Conservation (phyloP, 2,113 vertebrate genomes). For the Corythornis vintsioides region DNA sequence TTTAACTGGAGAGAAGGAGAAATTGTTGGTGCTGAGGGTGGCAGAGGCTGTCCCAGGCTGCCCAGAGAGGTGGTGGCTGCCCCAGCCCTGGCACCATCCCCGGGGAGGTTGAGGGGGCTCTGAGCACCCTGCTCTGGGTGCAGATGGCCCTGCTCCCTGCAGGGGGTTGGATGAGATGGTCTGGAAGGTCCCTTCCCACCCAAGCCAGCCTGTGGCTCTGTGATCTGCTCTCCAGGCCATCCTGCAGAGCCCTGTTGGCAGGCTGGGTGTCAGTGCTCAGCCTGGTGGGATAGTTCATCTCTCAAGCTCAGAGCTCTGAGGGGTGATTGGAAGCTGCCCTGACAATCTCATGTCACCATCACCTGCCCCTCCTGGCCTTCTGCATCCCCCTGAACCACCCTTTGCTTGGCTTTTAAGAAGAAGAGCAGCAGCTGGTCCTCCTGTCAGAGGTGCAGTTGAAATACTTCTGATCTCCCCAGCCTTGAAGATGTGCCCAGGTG, state of each 20-base stretch:
- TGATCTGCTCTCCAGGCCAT: not conserved
- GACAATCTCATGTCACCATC: not conserved
- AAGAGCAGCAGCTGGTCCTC: not conserved
- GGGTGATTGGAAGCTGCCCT: not conserved
- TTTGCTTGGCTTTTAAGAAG: not conserved
- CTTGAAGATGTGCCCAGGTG: not conserved
- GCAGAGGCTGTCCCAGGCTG: no score
- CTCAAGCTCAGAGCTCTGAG: not conserved
- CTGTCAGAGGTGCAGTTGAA: not conserved
- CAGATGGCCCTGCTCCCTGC: no score
- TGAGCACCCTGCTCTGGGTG: no score
- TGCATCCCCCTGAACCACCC: not conserved
- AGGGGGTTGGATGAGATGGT: no score
- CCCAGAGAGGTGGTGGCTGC: no score
- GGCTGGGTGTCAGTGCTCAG: not conserved
- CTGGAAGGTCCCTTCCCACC: no score
- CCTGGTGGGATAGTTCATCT: rapidly evolving
- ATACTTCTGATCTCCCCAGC: not conserved
- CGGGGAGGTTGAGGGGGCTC: no score
- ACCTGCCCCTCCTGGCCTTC: not conserved
- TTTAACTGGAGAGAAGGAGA: no score
- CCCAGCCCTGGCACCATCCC: no score
- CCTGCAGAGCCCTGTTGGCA: not conserved
- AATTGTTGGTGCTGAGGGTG: no score
- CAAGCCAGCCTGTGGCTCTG: no score